Conservation (phyloP, 2,888 invertebrate species). For the Drosophila rubida region DNA sequence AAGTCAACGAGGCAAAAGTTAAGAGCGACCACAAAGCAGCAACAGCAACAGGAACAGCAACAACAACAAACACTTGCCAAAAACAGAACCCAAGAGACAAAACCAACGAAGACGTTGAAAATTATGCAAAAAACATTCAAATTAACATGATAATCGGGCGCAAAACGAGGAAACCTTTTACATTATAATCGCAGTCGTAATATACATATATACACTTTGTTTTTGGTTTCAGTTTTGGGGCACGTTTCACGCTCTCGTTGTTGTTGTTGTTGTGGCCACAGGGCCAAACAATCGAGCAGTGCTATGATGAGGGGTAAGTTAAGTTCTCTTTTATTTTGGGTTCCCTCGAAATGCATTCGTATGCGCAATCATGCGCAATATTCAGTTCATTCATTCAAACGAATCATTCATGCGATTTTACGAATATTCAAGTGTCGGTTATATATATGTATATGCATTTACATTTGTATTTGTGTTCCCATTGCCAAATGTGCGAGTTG, state of each 20-base stretch:
- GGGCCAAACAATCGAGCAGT: conserved; percentile 20
- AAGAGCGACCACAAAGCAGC: conserved; percentile 23
- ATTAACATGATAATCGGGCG: conserved; percentile 66
- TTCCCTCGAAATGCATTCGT: conserved; percentile 36
- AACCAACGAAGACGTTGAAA: conserved; percentile 18
- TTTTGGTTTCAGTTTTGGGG: conserved; percentile 30
- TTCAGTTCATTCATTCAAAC: conserved; percentile 62
- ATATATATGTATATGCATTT: conserved; percentile 8
- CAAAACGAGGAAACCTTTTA: conserved; percentile 51
- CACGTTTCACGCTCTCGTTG: conserved; percentile 13
- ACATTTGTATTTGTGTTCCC: conserved; percentile 17
- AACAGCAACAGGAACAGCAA: conserved; percentile 24
- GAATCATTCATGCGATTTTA: conserved; percentile 58
- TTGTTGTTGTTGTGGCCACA: conserved; percentile 16
- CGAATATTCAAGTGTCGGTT: conserved; percentile 5
- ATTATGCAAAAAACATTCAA: conserved; percentile 50
- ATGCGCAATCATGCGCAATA: conserved; percentile 65
- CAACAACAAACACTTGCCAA: conserved; percentile 34
- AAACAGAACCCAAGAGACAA: conserved; percentile 35
- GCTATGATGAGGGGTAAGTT: conserved; percentile 8
- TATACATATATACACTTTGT: conserved; percentile 12
- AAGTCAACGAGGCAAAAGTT: conserved; percentile 45
- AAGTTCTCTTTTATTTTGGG: conserved; percentile 13
- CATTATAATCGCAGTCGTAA: conserved; percentile 35
- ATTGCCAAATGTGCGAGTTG: conserved; percentile 46